Percentiles rank a stretch among this genome's conserved stretches.
These are phyloP conservation scores for Clitarchus hookeri DNA, from an alignment of 2,888 invertebrate species.

Conservation along the genomic window DNA sequence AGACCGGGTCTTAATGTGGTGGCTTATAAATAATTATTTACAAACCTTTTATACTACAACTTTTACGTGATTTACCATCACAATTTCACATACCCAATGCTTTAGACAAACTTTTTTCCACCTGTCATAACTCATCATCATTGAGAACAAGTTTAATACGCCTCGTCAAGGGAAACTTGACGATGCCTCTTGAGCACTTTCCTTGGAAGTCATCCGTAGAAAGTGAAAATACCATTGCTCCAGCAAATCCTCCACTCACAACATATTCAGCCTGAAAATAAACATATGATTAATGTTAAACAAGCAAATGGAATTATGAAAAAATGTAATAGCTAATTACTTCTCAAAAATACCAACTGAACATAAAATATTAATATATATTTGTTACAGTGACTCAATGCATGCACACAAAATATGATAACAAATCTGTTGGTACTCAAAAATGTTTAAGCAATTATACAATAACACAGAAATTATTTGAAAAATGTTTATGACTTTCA, in stretches of 20 bases:
- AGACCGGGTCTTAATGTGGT: no score
- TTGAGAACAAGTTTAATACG: slow-evolving; percentile 48
- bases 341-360: no score
- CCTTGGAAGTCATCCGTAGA: slow-evolving; percentile 78
- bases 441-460: no score
- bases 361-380: no score
- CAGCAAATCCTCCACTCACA: slow-evolving; percentile 67
- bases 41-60: not conserved
- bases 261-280: slow-evolving; percentile 64
- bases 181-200: slow-evolving; percentile 55
- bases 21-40: not conserved
- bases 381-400: no score
- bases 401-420: no score
- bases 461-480: no score
- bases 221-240: slow-evolving; percentile 83
- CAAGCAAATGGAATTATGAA: no score
- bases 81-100: slow-evolving; percentile 41
- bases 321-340: no score
- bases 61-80: not conserved
- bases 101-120: slow-evolving; percentile 47
- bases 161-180: slow-evolving; percentile 55
- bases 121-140: slow-evolving; percentile 50
- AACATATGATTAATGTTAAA: not conserved
- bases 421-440: no score
- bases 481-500: no score